Base-by-base conservation (phyloP, 1,140 invertebrate genomes). In the Campoletis sonorensis region DNA sequence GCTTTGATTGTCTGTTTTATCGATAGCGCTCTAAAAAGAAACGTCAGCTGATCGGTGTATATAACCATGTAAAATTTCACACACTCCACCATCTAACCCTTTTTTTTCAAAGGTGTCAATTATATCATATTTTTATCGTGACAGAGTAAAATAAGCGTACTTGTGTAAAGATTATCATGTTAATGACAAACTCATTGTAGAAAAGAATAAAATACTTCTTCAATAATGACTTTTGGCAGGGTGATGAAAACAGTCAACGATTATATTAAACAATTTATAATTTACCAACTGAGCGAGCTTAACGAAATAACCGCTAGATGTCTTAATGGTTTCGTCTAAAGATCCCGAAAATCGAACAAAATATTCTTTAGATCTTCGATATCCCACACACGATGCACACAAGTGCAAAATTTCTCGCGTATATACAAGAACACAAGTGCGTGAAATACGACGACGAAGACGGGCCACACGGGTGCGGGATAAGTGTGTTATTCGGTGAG, bases 391-490 rank as follows among this genome's bases (percentile, higher is more conserved):
- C 5, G 61, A 64, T 64, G 61, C 61, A 64, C 61, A 64, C 61
- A 64, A 64, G 7, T 64, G 23, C 61, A 64, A 64, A 64, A 23
- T 13, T n/a, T 23, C 23, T 23, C 23, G 61, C 21, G 23, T 23
- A 64, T 23, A 64, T 23, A 64, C 54, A 23, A 11, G 26, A n/a
- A 64, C 61, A 64, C n/a, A 64, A 64, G 61, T 64, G 21, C 61
- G 21, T 64, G 11, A 64, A 23, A 64, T 4, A 64, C 23, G 58
- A 54, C 49, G 49, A 54, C 51, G 40, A 45, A 8, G 61, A 18
- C 33, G 18, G 10, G 73, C 15, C 16, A 54, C 51, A 76, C 16
- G 72, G 26, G 45, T 49, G 23, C 40, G 71, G 78, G 64, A 82
- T 67, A 30, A 67, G 23, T 67, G 61, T 64, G 23, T 73, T 64